A percentile compares a stretch with the other conserved stretches of the same genome.
Evolutionary conservation across 2,113 vertebrate genomes (phyloP).

Genomic region (Cricetomys ansorgei): DNA sequence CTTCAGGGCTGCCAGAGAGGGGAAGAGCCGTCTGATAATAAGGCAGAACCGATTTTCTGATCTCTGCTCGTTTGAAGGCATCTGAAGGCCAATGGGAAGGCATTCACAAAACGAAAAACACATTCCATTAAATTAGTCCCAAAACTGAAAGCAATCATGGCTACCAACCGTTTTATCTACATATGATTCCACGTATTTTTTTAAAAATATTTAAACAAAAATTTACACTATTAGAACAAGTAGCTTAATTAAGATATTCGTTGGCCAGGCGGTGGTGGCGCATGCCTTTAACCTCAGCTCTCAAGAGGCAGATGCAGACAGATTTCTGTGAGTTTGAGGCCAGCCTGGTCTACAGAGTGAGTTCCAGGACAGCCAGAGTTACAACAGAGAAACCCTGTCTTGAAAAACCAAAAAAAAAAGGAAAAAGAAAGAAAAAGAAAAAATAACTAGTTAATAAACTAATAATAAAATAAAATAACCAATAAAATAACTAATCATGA

Average conservation of each 20-base stretch:
- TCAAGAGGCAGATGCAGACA: not conserved
- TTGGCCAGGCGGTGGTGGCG: not conserved
- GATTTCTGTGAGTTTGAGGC: not conserved
- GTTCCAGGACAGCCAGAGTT: not conserved
- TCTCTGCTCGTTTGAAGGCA: slow-evolving; percentile 13
- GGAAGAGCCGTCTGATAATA: not conserved
- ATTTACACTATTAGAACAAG: not conserved
- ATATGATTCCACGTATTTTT: not conserved
- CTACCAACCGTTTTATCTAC: not conserved
- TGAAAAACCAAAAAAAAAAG: not conserved
- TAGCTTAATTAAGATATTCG: not conserved
- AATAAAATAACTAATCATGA: not conserved
- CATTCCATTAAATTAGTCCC: not conserved
- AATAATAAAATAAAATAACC: not conserved
- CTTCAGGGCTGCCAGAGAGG: not conserved
- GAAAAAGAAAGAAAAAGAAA: too few relatives aligned
- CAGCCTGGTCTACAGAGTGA: not conserved
- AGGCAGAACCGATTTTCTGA: not conserved
- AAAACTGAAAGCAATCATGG: not conserved
- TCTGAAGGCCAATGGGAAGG: too few relatives aligned
- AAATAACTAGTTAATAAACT: too few relatives aligned
- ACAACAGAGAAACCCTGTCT: not conserved
- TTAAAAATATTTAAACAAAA: slow-evolving; percentile 47
- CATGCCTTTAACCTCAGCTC: not conserved
- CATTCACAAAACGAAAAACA: not conserved